Conservation (phyloP, 2,113 vertebrate genomes). For the Thermophis baileyi region DNA sequence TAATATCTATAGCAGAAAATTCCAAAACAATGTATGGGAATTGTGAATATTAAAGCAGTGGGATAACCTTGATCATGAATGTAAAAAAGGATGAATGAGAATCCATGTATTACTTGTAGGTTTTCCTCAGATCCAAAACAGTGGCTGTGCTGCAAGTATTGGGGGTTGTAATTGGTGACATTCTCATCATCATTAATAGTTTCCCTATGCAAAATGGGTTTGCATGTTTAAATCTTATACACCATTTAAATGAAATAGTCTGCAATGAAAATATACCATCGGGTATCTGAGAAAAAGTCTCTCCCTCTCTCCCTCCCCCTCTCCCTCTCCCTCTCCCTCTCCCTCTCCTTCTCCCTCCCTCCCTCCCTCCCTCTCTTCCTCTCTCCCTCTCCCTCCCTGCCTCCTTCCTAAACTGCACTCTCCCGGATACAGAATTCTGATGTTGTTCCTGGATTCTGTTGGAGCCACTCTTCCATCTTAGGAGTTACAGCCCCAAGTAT, state of each 20-base stretch:
- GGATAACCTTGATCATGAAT: neutral
- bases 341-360: fast-evolving
- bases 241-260: neutral
- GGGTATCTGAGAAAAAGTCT: neutral
- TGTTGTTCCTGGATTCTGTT: too few relatives aligned
- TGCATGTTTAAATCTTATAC: neutral
- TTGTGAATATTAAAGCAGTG: neutral
- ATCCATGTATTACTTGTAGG: neutral
- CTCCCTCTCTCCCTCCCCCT: too few relatives aligned
- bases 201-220: neutral
- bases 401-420: too few relatives aligned
- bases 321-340: neutral
- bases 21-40: neutral
- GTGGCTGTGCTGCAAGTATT: neutral
- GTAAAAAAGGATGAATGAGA: neutral
- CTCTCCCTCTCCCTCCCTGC: too few relatives aligned
- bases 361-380: too few relatives aligned
- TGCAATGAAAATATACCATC: too few relatives aligned
- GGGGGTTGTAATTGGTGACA: neutral
- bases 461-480: too few relatives aligned
- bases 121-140: neutral
- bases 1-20: neutral
- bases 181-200: neutral
- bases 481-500: too few relatives aligned
- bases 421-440: too few relatives aligned